phyloP scores from a whole-genome alignment of 1,140 invertebrate species.

The Lanistes nyassanus region DNA sequence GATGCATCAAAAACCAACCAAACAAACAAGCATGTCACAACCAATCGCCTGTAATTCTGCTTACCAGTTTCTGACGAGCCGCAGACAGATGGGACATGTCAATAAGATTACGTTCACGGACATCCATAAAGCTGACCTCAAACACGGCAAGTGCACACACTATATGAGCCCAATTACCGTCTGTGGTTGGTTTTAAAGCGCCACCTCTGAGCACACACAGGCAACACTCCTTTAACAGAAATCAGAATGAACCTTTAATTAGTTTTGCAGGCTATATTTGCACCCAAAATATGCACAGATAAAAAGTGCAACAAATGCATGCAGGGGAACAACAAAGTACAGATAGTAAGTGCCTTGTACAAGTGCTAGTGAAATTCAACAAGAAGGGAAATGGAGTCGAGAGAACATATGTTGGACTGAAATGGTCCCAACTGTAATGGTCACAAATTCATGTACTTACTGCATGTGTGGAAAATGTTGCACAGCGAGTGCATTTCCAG shows the following conservation, averaged over 20 bases:
- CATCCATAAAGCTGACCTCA: conserved; percentile 94
- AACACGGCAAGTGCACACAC: conserved; percentile 97
- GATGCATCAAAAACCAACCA: too few species aligned
- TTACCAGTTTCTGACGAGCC: conserved; percentile 60
- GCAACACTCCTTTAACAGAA: conserved; percentile 61
- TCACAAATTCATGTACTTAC: conserved; percentile 41
- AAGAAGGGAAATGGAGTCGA: too few species aligned
- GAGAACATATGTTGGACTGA: too few species aligned
- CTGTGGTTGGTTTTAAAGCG: conserved; percentile 73
- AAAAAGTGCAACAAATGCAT: background rate
- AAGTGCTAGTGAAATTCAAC: too few species aligned
- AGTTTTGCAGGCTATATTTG: background rate
- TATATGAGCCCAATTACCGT: conserved; percentile 93
- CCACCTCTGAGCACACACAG: conserved; percentile 74
- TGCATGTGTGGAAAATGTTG: conserved; percentile 37
- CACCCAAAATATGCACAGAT: background rate
- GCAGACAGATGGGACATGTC: conserved; percentile 60
- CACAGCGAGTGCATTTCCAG: conserved; percentile 64
- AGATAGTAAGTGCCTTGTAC: too few species aligned
- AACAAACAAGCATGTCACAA: too few species aligned
- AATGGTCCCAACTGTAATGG: background rate
- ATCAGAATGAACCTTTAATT: conserved; percentile 5
- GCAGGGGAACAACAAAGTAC: background rate
- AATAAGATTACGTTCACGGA: conserved; percentile 95
- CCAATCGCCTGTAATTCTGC: too few species aligned